Evolutionary conservation across 2,113 vertebrate species (phyloP).

Genomic region (Melanerpes aurifrons): DNA sequence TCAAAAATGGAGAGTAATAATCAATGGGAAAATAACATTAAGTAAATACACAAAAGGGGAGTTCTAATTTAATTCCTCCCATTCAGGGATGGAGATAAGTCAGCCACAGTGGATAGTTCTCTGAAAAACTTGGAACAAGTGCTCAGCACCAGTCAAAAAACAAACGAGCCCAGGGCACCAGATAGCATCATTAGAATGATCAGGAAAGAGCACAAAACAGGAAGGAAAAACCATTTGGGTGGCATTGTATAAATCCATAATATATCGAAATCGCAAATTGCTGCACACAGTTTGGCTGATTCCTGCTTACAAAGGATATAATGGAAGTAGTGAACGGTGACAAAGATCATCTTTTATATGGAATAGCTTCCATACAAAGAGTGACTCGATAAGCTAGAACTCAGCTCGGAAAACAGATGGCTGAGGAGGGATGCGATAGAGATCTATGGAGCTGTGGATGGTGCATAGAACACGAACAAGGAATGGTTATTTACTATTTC

Average conservation of each 20-base stretch:
- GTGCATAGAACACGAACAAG: not conserved
- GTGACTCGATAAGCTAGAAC: slow-evolving; percentile 3
- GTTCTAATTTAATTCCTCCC: slow-evolving; percentile 24
- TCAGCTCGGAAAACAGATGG: slow-evolving; percentile 34
- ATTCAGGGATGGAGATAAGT: not conserved
- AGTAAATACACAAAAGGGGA: slow-evolving; percentile 2
- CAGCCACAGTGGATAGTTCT: not conserved
- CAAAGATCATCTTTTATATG: slow-evolving; percentile 42
- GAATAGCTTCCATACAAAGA: slow-evolving; percentile 33
- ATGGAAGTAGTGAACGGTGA: slow-evolving; percentile 10
- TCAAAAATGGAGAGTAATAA: not conserved
- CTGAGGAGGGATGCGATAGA: slow-evolving; percentile 1
- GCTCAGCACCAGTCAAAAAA: not conserved
- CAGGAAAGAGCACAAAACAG: slow-evolving; percentile 13
- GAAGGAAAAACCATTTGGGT: not conserved
- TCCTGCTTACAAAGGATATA: slow-evolving; percentile 39
- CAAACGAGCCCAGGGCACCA: not conserved
- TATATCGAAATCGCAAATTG: slow-evolving; percentile 39
- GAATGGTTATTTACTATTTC: slow-evolving; percentile 71
- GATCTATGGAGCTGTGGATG: slow-evolving; percentile 5
- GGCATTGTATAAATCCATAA: slow-evolving; percentile 41
- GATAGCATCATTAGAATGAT: not conserved
- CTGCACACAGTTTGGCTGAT: not conserved
- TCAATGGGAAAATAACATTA: not conserved
- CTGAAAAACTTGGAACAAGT: not conserved